Percentiles rank a stretch among this genome's conserved stretches.
phyloP scores from a whole-genome alignment of 2,888 invertebrate species.

The Dasypogon diadema region DNA sequence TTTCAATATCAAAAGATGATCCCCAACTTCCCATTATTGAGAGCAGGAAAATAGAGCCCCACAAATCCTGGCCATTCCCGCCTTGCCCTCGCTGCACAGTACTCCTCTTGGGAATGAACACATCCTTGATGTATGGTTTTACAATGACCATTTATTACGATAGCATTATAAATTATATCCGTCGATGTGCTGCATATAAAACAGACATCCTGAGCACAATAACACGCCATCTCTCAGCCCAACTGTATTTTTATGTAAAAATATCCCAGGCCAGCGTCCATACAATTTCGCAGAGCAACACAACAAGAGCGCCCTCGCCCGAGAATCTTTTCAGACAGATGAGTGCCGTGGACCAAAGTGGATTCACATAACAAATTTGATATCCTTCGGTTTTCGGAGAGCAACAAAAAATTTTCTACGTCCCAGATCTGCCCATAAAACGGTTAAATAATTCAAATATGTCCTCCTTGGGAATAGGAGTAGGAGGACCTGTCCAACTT shows the following conservation, averaged over 20 bases:
- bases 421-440: constrained; percentile 35
- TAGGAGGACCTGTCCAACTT: constrained; percentile 16
- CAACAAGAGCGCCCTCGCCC: neutral
- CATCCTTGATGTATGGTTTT: constrained; percentile 59
- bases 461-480: constrained; percentile 6
- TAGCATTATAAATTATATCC: constrained; percentile 60
- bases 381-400: constrained; percentile 45
- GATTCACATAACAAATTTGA: constrained; percentile 56
- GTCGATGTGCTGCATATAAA: constrained; percentile 58
- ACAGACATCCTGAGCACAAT: constrained; percentile 48
- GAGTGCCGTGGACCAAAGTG: constrained; percentile 51
- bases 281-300: neutral
- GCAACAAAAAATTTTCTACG: constrained; percentile 20
- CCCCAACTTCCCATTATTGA: constrained; percentile 35
- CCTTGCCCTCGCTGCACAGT: constrained; percentile 40
- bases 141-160: constrained; percentile 60
- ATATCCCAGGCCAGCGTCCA: constrained; percentile 29
- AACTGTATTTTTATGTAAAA: constrained; percentile 53
- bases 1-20: constrained; percentile 50
- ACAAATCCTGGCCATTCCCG: constrained; percentile 54
- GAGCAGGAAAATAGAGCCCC: constrained; percentile 50
- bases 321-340: constrained; percentile 46
- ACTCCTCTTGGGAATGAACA: constrained; percentile 55
- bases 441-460: constrained; percentile 47
- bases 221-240: constrained; percentile 25